Conservation (phyloP, 2,113 vertebrate genomes). For the Ciconia stormi region DNA sequence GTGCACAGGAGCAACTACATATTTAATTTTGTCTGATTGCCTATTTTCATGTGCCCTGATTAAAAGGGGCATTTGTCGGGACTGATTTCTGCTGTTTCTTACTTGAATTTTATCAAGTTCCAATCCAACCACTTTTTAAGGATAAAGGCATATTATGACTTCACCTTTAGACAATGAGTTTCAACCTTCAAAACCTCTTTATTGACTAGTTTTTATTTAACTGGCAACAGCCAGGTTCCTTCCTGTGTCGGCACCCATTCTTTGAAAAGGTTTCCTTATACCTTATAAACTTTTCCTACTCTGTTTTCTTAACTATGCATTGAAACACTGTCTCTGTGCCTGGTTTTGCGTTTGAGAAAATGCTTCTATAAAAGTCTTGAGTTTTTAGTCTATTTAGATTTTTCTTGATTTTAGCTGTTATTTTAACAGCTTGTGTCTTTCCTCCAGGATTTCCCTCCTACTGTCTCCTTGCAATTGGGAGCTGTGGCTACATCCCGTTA, state of each 20-base stretch:
- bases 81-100: not conserved
- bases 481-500: not conserved
- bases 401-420: not conserved
- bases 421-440: not conserved
- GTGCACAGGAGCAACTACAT: not conserved
- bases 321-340: not conserved
- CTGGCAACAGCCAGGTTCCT: not conserved
- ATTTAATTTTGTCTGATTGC: not conserved
- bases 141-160: not conserved
- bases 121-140: not conserved
- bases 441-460: not conserved
- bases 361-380: not conserved
- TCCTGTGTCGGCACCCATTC: not conserved
- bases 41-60: not conserved
- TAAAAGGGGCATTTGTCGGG: not conserved
- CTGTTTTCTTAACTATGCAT: not conserved
- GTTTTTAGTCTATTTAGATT: not conserved
- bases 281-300: not conserved
- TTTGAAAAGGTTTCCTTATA: not conserved
- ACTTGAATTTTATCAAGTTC: not conserved
- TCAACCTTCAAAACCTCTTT: not conserved
- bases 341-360: not conserved
- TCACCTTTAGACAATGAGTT: not conserved
- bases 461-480: not conserved
- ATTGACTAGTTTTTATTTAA: not conserved